Conservation (phyloP, 2,113 vertebrate species). For the Vulpes vulpes region DNA sequence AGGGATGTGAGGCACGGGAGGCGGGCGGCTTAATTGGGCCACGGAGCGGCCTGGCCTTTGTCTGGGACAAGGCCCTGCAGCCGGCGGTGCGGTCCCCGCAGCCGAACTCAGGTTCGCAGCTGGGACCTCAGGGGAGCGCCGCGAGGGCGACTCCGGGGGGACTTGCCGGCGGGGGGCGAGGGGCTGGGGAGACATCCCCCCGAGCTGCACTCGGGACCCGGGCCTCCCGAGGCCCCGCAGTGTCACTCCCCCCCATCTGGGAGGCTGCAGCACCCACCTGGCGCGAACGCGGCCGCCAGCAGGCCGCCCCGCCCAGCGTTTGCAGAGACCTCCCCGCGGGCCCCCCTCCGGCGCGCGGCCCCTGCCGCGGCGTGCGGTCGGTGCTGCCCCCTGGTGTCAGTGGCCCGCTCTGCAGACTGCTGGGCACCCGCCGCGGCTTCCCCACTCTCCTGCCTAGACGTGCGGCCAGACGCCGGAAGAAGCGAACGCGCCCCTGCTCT, state of each 20-base stretch:
- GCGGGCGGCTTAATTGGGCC: slow-evolving; percentile 69
- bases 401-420: not conserved
- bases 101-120: slow-evolving; percentile 9
- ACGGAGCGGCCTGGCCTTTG: slow-evolving; percentile 69
- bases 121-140: not conserved
- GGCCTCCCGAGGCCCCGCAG: not conserved
- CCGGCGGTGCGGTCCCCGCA: not conserved
- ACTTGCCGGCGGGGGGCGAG: not conserved
- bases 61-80: not conserved
- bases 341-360: not conserved
- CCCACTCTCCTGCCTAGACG: not conserved
- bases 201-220: not conserved
- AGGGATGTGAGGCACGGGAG: not conserved
- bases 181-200: not conserved
- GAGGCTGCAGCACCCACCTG: not conserved
- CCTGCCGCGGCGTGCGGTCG: not conserved
- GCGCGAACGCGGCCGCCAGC: accelerated
- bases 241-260: not conserved
- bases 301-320: accelerated
- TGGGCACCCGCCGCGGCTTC: not conserved
- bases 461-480: not conserved
- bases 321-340: not conserved
- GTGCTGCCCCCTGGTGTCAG: slow-evolving; percentile 74
- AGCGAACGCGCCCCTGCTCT: not conserved
- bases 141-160: not conserved